Evolutionary conservation across 2,797 vertebrate species (phyloP).

Genomic region (Typhlichthys subterraneus): DNA sequence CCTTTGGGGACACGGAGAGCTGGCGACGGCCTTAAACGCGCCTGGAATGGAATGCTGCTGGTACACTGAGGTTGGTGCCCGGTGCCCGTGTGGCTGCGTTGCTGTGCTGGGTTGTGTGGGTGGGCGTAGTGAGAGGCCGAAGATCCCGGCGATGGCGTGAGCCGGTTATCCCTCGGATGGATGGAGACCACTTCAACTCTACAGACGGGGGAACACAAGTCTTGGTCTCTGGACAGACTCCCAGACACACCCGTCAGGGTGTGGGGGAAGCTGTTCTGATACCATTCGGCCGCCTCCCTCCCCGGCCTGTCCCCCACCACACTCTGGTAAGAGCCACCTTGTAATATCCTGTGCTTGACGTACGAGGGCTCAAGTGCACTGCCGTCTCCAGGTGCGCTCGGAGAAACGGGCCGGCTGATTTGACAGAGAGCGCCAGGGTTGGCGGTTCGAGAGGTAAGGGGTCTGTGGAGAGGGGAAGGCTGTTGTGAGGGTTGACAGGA

Average conservation of each 20-base stretch:
- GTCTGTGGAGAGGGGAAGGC: slow-evolving; percentile 45
- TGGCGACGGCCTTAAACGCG: slow-evolving; percentile 39
- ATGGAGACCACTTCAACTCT: slow-evolving; percentile 54
- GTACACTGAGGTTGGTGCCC: slow-evolving; percentile 31
- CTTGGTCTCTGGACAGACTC: slow-evolving; percentile 42
- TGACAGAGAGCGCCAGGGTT: slow-evolving; percentile 46
- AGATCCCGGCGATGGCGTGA: slow-evolving; percentile 33
- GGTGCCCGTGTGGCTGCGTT: slow-evolving; percentile 24
- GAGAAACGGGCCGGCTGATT: slow-evolving; percentile 48
- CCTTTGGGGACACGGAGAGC: slow-evolving; percentile 26
- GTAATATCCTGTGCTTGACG: slow-evolving; percentile 44
- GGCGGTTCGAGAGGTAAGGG: slow-evolving; percentile 21
- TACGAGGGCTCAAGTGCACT: slow-evolving; percentile 38
- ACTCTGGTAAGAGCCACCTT: slow-evolving; percentile 38
- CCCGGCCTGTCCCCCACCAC: slow-evolving; percentile 32
- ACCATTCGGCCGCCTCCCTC: slow-evolving; percentile 34
- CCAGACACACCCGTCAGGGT: slow-evolving; percentile 30
- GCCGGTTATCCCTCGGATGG: slow-evolving; percentile 43
- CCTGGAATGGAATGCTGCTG: slow-evolving; percentile 30
- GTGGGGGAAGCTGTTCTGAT: slow-evolving; percentile 54
- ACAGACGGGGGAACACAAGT: slow-evolving; percentile 47
- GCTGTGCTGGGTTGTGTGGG: slow-evolving; percentile 35
- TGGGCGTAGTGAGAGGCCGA: slow-evolving; percentile 41
- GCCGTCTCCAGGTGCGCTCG: slow-evolving; percentile 42
- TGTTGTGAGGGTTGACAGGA: slow-evolving; percentile 48